Percentiles rank a stretch among this genome's conserved stretches.
phyloP scores from a whole-genome alignment of 2,797 vertebrate species.

The Smutsia gigantea region DNA sequence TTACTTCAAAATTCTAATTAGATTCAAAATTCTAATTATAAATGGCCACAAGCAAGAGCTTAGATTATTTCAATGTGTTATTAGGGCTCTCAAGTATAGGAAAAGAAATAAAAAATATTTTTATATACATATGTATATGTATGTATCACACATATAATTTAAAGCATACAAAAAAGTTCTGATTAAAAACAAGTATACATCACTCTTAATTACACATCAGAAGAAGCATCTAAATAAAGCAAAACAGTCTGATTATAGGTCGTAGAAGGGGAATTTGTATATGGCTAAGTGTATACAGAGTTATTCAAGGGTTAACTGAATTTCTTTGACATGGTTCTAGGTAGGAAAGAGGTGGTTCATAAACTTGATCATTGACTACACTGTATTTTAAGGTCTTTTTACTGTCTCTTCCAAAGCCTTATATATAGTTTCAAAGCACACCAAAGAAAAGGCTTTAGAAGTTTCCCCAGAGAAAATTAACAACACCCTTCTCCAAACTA shows the following conservation, averaged over 20 bases:
- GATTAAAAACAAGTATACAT: background rate
- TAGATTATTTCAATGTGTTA: background rate
- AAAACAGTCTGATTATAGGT: background rate
- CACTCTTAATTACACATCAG: slow-evolving; percentile 46
- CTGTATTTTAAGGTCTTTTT: slow-evolving; percentile 34
- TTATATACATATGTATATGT: background rate
- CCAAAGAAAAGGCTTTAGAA: background rate
- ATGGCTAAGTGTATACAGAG: background rate
- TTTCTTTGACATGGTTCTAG: background rate
- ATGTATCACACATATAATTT: background rate
- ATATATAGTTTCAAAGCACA: slow-evolving; percentile 9
- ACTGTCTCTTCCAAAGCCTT: background rate
- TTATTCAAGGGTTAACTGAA: background rate
- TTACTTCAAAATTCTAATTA: too few species aligned
- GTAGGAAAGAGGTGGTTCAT: background rate
- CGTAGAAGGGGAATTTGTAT: background rate
- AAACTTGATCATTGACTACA: background rate
- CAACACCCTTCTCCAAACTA: background rate
- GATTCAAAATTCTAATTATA: slow-evolving; percentile 59
- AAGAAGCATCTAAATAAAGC: background rate
- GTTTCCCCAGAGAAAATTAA: background rate
- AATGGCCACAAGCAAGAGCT: slow-evolving; percentile 3
- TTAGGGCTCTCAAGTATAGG: background rate
- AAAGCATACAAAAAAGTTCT: background rate
- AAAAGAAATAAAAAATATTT: background rate